Conservation (phyloP, 2,797 vertebrate species). For the Mormyrus hasselquistii region DNA sequence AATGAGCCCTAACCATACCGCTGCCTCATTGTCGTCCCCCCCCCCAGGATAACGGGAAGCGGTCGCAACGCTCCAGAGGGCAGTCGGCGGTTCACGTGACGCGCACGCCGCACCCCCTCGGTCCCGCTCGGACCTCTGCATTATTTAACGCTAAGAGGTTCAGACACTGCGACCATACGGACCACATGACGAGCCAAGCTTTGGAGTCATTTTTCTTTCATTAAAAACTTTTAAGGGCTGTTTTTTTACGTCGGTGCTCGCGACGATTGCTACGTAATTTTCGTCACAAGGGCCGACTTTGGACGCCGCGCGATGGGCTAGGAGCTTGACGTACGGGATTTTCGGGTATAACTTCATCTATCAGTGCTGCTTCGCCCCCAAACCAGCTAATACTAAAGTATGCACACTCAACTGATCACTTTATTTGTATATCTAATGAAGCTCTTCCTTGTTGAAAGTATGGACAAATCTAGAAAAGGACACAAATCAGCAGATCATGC, state of each 20-base stretch:
- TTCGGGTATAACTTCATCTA: background rate
- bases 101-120: background rate
- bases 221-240: background rate
- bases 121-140: background rate
- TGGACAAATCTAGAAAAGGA: background rate
- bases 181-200: background rate
- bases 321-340: background rate
- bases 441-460: background rate
- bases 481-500: background rate
- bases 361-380: background rate
- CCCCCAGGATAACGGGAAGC: slow-evolving; percentile 46
- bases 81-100: slow-evolving; percentile 37
- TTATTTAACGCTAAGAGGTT: background rate
- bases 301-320: background rate
- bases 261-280: background rate
- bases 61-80: slow-evolving; percentile 24
- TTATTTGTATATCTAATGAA: background rate
- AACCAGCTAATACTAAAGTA: background rate
- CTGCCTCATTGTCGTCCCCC: slow-evolving; percentile 38
- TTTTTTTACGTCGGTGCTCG: background rate
- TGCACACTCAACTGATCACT: background rate
- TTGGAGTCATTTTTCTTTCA: background rate
- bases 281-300: background rate
- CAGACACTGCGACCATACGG: background rate
- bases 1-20: slow-evolving; percentile 46